Evolutionary conservation across 2,113 vertebrate genomes (phyloP), one percentile per base, ranked within the genome.

Genomic region (Ceyx cyanopectus): DNA sequence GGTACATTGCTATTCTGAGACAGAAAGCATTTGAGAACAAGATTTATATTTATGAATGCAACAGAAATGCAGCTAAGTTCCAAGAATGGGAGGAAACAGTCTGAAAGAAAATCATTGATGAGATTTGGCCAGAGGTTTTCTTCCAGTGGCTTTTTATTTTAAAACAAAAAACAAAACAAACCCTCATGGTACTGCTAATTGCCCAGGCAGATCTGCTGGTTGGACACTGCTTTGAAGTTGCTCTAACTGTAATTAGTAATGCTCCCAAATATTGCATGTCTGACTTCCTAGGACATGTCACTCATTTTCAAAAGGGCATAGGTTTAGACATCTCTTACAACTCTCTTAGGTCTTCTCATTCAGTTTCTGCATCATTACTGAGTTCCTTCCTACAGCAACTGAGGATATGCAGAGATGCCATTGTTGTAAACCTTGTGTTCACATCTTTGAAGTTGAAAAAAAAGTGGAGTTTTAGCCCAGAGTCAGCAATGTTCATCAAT

Each of bases 11-110:
- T 91, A 45, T 0, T 62, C 46, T 40, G 23, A 89, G 48, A 22
- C 32, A 60, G 34, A 40, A 73, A 87, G 45, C 27, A 27, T 70
- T 72, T 40, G 50, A 85, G 81, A 76, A 62, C 18, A 63, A 73
- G 51, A 81, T 94, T 66, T 91, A 18, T 91, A 67, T 87, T 90
- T 89, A 20, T 80, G 75, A 94, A 76, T 89, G 70, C 56, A 89
- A 74, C 62, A 91, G 81, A 92, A 87, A 81, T 62, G 12, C 37
- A 75, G 5, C 54, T 53, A 57, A 69, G 53, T 85, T 92, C 75
- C 78, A 85, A 60, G 78, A 87, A 89, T 48, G 79, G 60, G 60
- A 91, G 70, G 43, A 91, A 23, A 54, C 67, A 69, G 7, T 37
- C 26, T 80, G 67, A 68, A 74, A 69, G 67, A 68, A 88, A 79